Percentiles rank a stretch among this genome's conserved stretches.
Conservation (phyloP, 2,797 vertebrate species). For the Nasua narica region DNA sequence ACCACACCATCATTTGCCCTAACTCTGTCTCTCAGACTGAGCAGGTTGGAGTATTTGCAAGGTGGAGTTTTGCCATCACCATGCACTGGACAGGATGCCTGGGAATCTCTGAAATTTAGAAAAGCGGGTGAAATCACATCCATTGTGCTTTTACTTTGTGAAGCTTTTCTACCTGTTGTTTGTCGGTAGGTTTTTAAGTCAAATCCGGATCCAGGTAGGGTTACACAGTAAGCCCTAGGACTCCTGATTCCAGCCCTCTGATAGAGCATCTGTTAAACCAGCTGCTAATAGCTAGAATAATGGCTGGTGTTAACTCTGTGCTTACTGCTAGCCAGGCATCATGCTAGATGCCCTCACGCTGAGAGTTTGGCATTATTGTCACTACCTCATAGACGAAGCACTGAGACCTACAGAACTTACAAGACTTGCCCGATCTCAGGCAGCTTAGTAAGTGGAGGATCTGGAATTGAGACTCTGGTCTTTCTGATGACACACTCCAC, state of each 20-base stretch:
- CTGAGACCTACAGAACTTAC: not conserved
- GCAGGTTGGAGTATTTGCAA: not conserved
- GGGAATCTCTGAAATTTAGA: not conserved
- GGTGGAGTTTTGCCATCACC: not conserved
- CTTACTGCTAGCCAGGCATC: not conserved
- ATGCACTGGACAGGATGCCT: not conserved
- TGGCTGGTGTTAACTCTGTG: not conserved
- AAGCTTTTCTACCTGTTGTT: conserved; percentile 11
- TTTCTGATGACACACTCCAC: not conserved
- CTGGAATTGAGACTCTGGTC: not conserved
- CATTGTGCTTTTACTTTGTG: not conserved
- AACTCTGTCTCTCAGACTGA: not conserved
- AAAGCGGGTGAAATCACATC: not conserved
- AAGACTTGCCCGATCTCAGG: not conserved
- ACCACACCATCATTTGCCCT: not conserved
- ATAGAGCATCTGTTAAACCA: not conserved
- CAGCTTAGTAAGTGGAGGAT: not conserved
- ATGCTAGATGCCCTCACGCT: not conserved
- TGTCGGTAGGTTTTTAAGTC: not conserved
- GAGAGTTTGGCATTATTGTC: not conserved
- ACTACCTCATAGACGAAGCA: not conserved
- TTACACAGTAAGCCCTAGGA: not conserved
- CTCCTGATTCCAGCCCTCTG: not conserved
- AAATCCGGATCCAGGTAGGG: not conserved
- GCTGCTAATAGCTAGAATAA: not conserved